Base-by-base conservation (phyloP, 2,113 vertebrate genomes). In the Cavia porcellus region DNA sequence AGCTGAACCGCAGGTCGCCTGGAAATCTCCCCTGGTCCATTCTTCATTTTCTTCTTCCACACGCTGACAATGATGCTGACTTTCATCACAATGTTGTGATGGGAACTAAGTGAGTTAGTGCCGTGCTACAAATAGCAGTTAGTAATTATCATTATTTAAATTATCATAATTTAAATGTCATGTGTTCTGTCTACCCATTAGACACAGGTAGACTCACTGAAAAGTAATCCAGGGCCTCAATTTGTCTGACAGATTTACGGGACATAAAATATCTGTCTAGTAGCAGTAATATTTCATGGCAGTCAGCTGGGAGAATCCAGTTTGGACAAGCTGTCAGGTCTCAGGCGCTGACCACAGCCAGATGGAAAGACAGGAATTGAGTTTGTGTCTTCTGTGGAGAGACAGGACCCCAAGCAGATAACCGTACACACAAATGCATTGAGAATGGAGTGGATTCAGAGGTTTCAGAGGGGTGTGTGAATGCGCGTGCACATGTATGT, bases 101-200 rank as follows among this genome's bases (percentile, higher is more conserved):
- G 19, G 59, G 1, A 30, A 82, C 81, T 92, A 70, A 62, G 70
- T 92, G 42, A 61, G 1, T 50, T 45, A 0, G 6, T 72, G 32
- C 84, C 30, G 55, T 47, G 28, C 24, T 45, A 59, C 45, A 80
- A 61, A 32, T 45, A 79, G 45, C 47, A 89, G 35, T 28, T 92
- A 45, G 42, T 75, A 62, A 96, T 85, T 55, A 79, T 30, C 24
- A 86, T 72, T 57, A 75, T 45, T 86, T 79, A 92, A 77, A 45
- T 85, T 2, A 95, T 30, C 3, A 55, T 35, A 25, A 89, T 89
- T 94, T 86, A 90, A 89, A 91, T 79, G 52, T 72, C 22, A 66
- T 25, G 5, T 62, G 3, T 5, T 59, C 14, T 20, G 35, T 80
- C 13, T 30, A 81, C 70, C 13, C 81, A 22, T 17, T 55, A 77